Conservation (phyloP, 2,113 vertebrate genomes). For the Hucho hucho region DNA sequence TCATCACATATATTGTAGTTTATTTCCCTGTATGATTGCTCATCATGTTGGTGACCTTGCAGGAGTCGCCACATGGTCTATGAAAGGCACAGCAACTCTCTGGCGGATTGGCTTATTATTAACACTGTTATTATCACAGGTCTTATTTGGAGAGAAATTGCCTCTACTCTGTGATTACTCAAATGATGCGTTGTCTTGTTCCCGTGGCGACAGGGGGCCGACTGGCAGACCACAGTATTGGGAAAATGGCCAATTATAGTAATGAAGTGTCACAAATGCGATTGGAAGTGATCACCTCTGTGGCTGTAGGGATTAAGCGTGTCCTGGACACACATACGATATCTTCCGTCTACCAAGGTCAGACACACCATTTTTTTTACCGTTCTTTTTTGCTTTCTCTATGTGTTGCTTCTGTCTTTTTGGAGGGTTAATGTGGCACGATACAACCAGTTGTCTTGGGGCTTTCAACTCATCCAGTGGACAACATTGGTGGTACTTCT, state of each 20-base stretch:
- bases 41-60: not conserved
- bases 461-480: no score
- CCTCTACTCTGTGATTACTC: conserved; percentile 52
- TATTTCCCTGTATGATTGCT: not conserved
- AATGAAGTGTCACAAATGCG: conserved; percentile 72
- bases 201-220: conserved; percentile 55
- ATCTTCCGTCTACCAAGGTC: conserved; percentile 55
- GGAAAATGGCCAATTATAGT: conserved; percentile 77
- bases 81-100: conserved; percentile 6
- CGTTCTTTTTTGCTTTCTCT: not conserved
- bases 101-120: conserved; percentile 18
- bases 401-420: not conserved
- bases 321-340: conserved; percentile 15
- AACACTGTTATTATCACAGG: conserved; percentile 37
- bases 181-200: conserved; percentile 40
- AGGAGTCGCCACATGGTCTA: not conserved
- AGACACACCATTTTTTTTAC: not conserved
- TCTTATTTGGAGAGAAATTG: conserved; percentile 42
- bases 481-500: no score
- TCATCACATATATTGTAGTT: not conserved
- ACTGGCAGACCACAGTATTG: conserved; percentile 69
- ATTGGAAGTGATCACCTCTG: conserved; percentile 67
- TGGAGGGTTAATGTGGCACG: not conserved
- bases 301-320: conserved; percentile 51
- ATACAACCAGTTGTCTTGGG: no score